A percentile compares a stretch with the other conserved stretches of the same genome.
Conservation (phyloP, 2,113 vertebrate species). For the Canis aureus region DNA sequence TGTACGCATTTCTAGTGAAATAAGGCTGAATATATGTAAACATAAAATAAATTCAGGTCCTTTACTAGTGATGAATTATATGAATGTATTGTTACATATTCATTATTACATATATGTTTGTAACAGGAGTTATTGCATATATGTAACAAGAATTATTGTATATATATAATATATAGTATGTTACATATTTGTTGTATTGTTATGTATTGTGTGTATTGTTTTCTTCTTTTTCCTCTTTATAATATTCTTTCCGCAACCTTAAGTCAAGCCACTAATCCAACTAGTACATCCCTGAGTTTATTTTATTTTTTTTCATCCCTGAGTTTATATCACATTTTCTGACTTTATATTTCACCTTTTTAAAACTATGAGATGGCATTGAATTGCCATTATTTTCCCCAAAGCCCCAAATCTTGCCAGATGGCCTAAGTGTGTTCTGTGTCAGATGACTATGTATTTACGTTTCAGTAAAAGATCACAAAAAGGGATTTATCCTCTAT, state of each 20-base stretch:
- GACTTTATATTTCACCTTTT: neutral
- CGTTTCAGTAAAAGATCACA: slow-evolving; percentile 10
- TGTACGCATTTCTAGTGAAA: neutral
- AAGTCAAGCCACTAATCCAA: neutral
- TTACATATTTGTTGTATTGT: neutral
- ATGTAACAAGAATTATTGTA: neutral
- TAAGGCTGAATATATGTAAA: neutral
- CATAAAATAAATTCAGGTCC: slow-evolving; percentile 5
- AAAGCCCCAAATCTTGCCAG: neutral
- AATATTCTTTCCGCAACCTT: neutral
- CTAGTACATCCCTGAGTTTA: neutral
- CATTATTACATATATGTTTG: neutral
- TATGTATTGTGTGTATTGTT: neutral
- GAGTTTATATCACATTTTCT: neutral
- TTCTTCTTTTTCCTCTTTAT: slow-evolving; percentile 6
- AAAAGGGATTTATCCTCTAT: neutral
- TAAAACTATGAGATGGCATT: neutral
- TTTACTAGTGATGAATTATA: neutral
- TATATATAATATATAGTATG: neutral
- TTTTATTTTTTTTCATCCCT: neutral
- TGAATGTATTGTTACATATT: neutral
- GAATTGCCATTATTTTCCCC: neutral
- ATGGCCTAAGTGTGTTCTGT: neutral
- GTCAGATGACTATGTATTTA: neutral
- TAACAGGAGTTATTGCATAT: too few species aligned